Evolutionary conservation across 2,113 vertebrate species (phyloP).

Genomic region (Chaetodon auriga): DNA sequence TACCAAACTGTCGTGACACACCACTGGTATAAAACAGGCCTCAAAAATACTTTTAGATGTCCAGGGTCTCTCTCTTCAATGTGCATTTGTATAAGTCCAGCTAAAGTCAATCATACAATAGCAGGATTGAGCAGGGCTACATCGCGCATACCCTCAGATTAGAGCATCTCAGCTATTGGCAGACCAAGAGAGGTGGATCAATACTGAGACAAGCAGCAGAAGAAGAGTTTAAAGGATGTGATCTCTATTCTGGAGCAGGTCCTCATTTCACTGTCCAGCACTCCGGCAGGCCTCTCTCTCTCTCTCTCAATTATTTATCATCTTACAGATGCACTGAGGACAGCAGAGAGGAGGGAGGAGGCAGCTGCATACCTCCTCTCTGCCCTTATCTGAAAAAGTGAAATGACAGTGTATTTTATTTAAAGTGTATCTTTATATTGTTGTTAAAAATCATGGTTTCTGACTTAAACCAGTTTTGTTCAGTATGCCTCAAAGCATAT

Average conservation of each 20-base stretch:
- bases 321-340: conserved; percentile 68
- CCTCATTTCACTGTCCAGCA: conserved; percentile 64
- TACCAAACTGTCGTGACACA: background rate
- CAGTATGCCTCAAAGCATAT: no score
- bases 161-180: conserved; percentile 9
- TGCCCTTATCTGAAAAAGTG: conserved; percentile 6
- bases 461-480: no score
- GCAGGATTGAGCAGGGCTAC: background rate
- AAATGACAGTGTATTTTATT: no score
- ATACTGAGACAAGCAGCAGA: conserved; percentile 33
- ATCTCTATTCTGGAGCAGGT: conserved; percentile 60
- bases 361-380: conserved; percentile 51
- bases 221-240: conserved; percentile 47
- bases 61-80: background rate
- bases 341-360: conserved; percentile 49
- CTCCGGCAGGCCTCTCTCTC: conserved; percentile 49
- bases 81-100: background rate
- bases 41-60: background rate
- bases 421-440: no score
- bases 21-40: background rate
- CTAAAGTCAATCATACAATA: background rate
- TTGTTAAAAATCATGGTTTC: no score
- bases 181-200: conserved; percentile 30
- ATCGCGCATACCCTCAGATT: conserved; percentile 10
- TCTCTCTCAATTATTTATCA: conserved; percentile 78